A percentile compares a stretch with the other conserved stretches of the same genome.
These are phyloP conservation scores for Hoplodrina ambigua DNA, from an alignment of 2,888 invertebrate genomes.

Conservation along the genomic window DNA sequence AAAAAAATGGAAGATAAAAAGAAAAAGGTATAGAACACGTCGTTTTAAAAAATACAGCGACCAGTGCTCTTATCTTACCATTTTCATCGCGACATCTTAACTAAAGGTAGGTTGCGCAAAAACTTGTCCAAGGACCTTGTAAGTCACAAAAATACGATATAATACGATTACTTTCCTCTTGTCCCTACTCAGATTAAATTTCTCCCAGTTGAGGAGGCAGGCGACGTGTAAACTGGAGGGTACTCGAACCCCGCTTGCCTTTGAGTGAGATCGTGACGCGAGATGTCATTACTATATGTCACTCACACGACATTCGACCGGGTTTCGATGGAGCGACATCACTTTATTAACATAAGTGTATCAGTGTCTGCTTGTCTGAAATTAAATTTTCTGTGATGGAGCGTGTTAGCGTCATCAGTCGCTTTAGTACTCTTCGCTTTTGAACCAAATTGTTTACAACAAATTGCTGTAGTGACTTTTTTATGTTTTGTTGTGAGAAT, in stretches of 20 bases:
- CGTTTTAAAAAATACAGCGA: conserved; percentile 34
- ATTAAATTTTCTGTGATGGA: conserved; percentile 22
- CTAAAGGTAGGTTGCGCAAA: conserved; percentile 54
- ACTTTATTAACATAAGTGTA: conserved; percentile 64
- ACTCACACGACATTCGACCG: conserved; percentile 60
- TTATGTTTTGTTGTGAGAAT: too few species aligned
- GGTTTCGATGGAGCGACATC: conserved; percentile 55
- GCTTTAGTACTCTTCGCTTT: not conserved
- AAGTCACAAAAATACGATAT: conserved; percentile 70
- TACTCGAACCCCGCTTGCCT: conserved; percentile 62
- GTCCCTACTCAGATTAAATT: conserved; percentile 76
- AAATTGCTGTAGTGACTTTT: too few species aligned
- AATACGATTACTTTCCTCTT: conserved; percentile 72
- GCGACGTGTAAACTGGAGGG: conserved; percentile 77
- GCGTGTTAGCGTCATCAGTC: not conserved
- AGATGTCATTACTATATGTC: conserved; percentile 68
- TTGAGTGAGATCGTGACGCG: conserved; percentile 64
- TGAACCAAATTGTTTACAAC: too few species aligned
- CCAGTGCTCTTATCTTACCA: conserved; percentile 42
- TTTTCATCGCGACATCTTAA: conserved; percentile 45
- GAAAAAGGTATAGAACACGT: not conserved
- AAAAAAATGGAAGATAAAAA: conserved; percentile 11
- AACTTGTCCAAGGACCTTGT: conserved; percentile 51
- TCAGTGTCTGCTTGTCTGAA: conserved; percentile 34
- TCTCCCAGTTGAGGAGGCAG: conserved; percentile 62